These are phyloP conservation scores for Argentina silus DNA, from an alignment of 2,797 vertebrate species.

Conservation along the genomic window DNA sequence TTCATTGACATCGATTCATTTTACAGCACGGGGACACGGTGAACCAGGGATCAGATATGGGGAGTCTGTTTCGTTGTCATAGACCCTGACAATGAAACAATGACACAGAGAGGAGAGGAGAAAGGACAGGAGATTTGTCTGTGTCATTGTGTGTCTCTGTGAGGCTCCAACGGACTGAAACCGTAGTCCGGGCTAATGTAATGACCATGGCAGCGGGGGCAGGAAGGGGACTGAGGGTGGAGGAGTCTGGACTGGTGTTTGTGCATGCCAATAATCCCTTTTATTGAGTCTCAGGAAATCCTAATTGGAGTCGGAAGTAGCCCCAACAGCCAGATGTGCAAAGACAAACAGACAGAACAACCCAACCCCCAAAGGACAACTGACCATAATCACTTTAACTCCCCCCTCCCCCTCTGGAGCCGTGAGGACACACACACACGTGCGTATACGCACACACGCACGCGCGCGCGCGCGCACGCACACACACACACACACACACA, in stretches of 20 bases:
- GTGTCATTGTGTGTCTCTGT: conserved; percentile 49
- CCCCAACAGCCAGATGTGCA: conserved; percentile 73
- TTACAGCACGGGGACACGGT: conserved; percentile 37
- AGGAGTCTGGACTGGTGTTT: conserved; percentile 62
- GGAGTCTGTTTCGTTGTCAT: conserved; percentile 8
- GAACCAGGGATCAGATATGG: conserved; percentile 25
- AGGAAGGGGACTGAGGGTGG: conserved; percentile 62
- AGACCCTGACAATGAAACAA: neutral
- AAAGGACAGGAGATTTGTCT: conserved; percentile 31
- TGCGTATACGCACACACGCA: conserved; percentile 22
- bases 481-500: conserved; percentile 20
- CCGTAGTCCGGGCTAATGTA: conserved; percentile 49
- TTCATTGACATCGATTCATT: conserved; percentile 48
- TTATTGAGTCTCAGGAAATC: conserved; percentile 80
- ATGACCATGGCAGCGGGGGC: conserved; percentile 63
- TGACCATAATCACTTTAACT: conserved; percentile 55
- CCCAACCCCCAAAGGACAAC: conserved; percentile 52
- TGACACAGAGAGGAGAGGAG: neutral
- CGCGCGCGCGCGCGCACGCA: no score
- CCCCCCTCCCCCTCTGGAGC: conserved; percentile 37
- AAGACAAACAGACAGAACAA: conserved; percentile 64
- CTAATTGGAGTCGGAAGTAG: conserved; percentile 75
- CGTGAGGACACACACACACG: conserved; percentile 14
- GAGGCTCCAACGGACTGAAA: conserved; percentile 62
- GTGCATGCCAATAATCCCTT: conserved; percentile 72